Evolutionary conservation across 2,113 vertebrate genomes (phyloP).

Genomic region (Phalacrocorax brasilianus): DNA sequence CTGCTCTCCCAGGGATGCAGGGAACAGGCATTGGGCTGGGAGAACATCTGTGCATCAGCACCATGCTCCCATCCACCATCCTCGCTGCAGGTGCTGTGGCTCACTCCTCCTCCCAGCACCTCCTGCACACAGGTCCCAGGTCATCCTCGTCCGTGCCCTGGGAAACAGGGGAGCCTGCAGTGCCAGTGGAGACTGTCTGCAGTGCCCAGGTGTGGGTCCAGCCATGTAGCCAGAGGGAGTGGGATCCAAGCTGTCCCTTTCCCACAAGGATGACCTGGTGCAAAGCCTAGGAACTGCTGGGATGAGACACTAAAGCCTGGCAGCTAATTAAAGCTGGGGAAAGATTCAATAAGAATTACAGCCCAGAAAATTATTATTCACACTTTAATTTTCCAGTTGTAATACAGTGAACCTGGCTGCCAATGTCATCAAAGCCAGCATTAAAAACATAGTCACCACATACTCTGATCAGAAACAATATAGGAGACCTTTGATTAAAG

Average conservation of each 20-base stretch:
- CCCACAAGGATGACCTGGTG: neutral
- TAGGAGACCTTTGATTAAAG: neutral
- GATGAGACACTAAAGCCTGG: neutral
- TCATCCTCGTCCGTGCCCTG: fast-evolving
- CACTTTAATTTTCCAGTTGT: slow-evolving; percentile 18
- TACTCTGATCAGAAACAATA: neutral
- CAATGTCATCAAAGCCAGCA: neutral
- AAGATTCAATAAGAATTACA: neutral
- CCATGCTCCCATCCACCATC: neutral
- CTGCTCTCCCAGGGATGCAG: neutral
- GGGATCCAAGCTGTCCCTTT: neutral
- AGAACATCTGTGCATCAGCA: neutral
- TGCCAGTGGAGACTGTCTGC: fast-evolving
- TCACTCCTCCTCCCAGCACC: neutral
- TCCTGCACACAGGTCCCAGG: fast-evolving
- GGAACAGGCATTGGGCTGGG: neutral
- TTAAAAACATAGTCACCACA: neutral
- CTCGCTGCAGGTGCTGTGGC: neutral
- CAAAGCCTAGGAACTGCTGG: neutral
- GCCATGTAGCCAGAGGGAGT: neutral
- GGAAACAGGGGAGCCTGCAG: neutral
- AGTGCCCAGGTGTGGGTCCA: neutral
- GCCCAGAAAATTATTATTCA: neutral
- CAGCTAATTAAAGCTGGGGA: neutral
- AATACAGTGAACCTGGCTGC: neutral